Evolutionary conservation across 2,113 vertebrate species (phyloP).

Genomic region (Callopanchax toddi): DNA sequence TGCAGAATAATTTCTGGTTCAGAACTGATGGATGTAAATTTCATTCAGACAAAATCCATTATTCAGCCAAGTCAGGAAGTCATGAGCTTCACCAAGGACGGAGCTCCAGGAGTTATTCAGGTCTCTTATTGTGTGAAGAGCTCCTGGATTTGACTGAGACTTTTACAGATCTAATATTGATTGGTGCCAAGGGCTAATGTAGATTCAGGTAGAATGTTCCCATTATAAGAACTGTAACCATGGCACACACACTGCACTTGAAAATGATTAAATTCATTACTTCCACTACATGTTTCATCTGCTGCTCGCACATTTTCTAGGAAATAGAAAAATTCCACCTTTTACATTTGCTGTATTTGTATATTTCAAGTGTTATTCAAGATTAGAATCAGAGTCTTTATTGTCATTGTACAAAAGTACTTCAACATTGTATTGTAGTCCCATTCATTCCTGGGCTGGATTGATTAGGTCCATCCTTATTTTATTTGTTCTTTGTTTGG

Average conservation of each 20-base stretch:
- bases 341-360: neutral
- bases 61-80: constrained; percentile 26
- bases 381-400: no score
- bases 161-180: constrained; percentile 28
- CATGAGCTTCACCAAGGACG: constrained; percentile 37
- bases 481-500: no score
- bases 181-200: neutral
- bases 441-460: no score
- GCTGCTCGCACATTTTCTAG: neutral
- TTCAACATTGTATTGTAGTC: no score
- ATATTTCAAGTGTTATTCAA: no score
- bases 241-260: neutral
- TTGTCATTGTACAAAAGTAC: no score
- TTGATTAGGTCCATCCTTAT: no score
- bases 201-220: neutral
- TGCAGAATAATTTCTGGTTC: constrained; percentile 44
- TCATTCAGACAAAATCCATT: constrained; percentile 50
- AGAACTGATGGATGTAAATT: constrained; percentile 54
- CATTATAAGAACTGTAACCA: neutral
- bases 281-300: neutral
- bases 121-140: constrained; percentile 20
- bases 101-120: constrained; percentile 20
- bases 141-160: constrained; percentile 34
- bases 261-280: neutral
- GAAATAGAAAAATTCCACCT: neutral